Base-by-base conservation (phyloP, 2,113 vertebrate species). In the Gambusia affinis region DNA sequence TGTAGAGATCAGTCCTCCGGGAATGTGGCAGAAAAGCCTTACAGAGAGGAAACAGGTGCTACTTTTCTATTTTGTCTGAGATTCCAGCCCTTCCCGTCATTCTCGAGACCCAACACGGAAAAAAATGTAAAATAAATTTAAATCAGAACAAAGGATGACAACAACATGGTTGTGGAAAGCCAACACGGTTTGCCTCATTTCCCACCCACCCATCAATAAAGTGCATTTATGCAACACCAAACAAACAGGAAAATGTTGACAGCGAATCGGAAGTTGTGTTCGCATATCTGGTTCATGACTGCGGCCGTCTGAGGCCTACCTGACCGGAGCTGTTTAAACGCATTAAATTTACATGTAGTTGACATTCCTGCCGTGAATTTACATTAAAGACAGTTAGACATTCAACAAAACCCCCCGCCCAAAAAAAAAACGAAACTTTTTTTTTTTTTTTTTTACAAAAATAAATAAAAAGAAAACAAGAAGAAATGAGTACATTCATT, bases 171-270 rank as follows among this genome's bases (percentile, higher is more conserved):
- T 39, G 65, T 79, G 85, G 82, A 86, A 90, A 86, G 86, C 83
- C 89, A 90, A 90, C 90, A 88, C 88, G 84, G 83, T 90, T 93
- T 85, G 87, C 87, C 91, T 92, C 81, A 85, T 90, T 92, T 93
- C 88, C 92, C 92, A 90, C 91, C 89, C 90, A 88, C 92, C 87
- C 83, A 91, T 93, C 94, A 92, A 92, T 94, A 95, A 95, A 95
- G 94, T 94, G 93, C 94, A 94, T 94, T 92, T 93, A 93, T 94
- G 91, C 92, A 92, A 94, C 92, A 93, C 87, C 88, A 93, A 91
- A 92, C 87, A 91, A 92, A 93, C 91, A 91, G 86, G 89, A 89
- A 89, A 87, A 91, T 92, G 91, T 90, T 90, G 90, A 92, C 88
- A 89, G 93, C 86, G 82, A 84, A 91, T 90, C 82, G 87, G 91